phyloP scores from a whole-genome alignment of 1,140 invertebrate species.

The Dreissena rostriformis region DNA sequence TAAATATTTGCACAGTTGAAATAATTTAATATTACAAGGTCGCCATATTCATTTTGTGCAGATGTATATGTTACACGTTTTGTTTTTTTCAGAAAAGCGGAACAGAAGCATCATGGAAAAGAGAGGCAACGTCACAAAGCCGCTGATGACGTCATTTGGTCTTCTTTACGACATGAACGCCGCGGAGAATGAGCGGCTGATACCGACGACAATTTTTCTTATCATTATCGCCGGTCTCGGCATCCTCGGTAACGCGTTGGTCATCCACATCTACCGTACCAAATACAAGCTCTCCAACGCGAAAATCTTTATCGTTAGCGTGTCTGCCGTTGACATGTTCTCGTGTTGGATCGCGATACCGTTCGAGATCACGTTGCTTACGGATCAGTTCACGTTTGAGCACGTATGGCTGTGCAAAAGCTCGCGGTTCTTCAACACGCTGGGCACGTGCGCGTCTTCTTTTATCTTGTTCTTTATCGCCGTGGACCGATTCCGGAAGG shows the following conservation, averaged over 20 bases:
- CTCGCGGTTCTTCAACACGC: constrained; percentile 23
- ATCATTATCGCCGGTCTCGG: constrained; percentile 25
- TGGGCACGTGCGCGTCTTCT: constrained; percentile 4
- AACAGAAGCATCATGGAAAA: no score
- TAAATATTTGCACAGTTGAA: no score
- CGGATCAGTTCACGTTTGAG: constrained; percentile 8
- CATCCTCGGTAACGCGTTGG: constrained; percentile 44
- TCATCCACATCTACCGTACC: constrained; percentile 43
- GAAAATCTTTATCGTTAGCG: constrained; percentile 16
- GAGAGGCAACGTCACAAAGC: no score
- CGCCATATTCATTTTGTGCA: no score
- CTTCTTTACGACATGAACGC: constrained; percentile 28
- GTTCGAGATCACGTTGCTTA: constrained; percentile 7
- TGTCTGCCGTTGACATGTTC: constrained; percentile 35
- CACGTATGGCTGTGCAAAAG: constrained; percentile 28
- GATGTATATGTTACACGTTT: no score
- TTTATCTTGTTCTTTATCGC: constrained; percentile 34
- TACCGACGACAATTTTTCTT: constrained; percentile 33
- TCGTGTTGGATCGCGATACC: constrained; percentile 35
- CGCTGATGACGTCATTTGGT: not conserved
- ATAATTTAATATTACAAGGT: no score
- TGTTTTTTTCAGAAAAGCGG: no score
- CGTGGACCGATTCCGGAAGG: constrained; percentile 38
- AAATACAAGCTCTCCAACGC: constrained; percentile 20
- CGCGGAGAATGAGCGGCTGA: constrained; percentile 2